phyloP scores from a whole-genome alignment of 2,113 vertebrate species.

The Progne subis region DNA sequence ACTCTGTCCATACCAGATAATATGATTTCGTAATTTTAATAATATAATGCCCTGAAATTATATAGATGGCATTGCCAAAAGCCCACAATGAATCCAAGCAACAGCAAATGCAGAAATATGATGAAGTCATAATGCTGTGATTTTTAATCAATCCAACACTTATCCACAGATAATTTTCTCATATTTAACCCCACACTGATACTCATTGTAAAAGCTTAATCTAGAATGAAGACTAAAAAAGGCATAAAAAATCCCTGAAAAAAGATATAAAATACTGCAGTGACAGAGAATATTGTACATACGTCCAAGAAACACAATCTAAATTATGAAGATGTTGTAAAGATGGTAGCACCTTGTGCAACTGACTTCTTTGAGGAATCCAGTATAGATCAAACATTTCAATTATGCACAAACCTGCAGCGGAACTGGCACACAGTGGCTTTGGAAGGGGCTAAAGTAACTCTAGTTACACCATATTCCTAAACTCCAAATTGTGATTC shows the following conservation, averaged over 20 bases:
- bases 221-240: background rate
- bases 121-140: background rate
- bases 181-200: background rate
- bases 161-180: background rate
- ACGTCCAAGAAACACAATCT: background rate
- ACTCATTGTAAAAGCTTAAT: background rate
- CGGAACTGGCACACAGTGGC: background rate
- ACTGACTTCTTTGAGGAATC: background rate
- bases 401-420: background rate
- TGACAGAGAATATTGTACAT: background rate
- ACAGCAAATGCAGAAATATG: background rate
- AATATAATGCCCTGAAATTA: background rate
- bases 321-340: background rate
- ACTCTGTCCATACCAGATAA: background rate
- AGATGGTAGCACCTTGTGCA: background rate
- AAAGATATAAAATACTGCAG: background rate
- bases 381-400: background rate
- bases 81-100: background rate
- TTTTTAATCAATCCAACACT: background rate
- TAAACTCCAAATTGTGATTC: background rate
- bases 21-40: background rate
- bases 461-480: background rate
- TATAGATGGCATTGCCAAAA: background rate
- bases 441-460: background rate
- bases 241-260: background rate